A percentile compares a stretch with the other conserved stretches of the same genome.
Conservation (phyloP, 2,113 vertebrate genomes). For the Mungos mungo region DNA sequence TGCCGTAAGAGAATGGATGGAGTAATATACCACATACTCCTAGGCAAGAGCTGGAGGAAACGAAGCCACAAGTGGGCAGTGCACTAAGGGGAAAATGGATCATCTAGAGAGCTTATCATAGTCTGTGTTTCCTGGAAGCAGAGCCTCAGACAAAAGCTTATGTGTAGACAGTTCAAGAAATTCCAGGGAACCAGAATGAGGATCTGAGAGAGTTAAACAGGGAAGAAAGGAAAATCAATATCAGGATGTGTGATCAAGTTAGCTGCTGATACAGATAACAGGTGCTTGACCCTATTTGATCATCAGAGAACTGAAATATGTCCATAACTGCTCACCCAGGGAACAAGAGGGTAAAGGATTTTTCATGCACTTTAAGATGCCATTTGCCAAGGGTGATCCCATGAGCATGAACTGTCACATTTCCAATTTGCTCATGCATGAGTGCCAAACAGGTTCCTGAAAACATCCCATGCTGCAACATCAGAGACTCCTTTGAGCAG, state of each 20-base stretch:
- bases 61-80: not conserved
- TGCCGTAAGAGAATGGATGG: not conserved
- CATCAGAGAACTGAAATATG: not conserved
- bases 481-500: not conserved
- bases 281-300: not conserved
- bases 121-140: not conserved
- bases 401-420: not conserved
- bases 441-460: not conserved
- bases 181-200: not conserved
- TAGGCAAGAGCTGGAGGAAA: not conserved
- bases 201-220: not conserved
- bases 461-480: not conserved
- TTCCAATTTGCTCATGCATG: not conserved
- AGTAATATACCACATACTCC: not conserved
- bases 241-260: not conserved
- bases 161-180: conserved; percentile 3
- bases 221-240: not conserved
- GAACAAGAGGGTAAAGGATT: not conserved
- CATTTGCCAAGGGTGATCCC: not conserved
- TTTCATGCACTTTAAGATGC: not conserved
- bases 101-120: not conserved
- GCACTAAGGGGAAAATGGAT: not conserved
- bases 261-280: not conserved
- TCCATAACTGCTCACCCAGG: not conserved
- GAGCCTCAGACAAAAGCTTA: not conserved